Percentiles rank a stretch among this genome's conserved stretches.
These are phyloP conservation scores for Myzus persicae DNA, from an alignment of 1,140 invertebrate species.

Conservation along the genomic window DNA sequence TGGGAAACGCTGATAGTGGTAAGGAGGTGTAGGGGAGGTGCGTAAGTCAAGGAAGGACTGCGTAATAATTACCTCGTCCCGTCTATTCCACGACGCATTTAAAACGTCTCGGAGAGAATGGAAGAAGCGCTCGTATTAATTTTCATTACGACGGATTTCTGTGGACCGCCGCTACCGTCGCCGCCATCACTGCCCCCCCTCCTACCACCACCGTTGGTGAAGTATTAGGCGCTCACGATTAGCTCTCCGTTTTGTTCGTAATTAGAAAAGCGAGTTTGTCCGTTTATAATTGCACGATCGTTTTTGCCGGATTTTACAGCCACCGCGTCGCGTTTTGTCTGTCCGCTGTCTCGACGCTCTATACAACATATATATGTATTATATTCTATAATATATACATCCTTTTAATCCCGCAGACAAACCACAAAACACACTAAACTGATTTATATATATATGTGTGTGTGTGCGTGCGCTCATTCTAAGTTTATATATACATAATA, in stretches of 20 bases:
- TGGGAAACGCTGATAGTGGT: neutral
- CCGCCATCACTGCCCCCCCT: neutral
- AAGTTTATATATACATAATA: neutral
- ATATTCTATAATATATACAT: neutral
- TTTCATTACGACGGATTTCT: conserved; percentile 56
- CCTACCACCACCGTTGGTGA: neutral
- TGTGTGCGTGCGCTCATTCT: neutral
- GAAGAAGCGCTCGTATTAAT: conserved; percentile 31
- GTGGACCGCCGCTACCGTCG: neutral
- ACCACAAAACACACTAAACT: conserved; percentile 25
- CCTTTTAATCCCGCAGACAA: conserved; percentile 41
- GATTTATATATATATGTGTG: neutral
- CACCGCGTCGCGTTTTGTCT: neutral
- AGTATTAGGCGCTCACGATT: conserved; percentile 54
- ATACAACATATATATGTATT: neutral
- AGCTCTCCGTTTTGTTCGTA: conserved; percentile 56
- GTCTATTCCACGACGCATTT: neutral
- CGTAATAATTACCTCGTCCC: conserved; percentile 28
- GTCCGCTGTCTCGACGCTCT: conserved; percentile 7
- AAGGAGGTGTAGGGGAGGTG: neutral
- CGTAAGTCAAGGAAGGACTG: neutral
- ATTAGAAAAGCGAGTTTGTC: conserved; percentile 53
- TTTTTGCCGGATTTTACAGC: conserved; percentile 44
- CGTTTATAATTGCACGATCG: conserved; percentile 38
- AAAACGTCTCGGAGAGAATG: conserved; percentile 34